Base-by-base conservation (phyloP, 2,797 vertebrate species). In the Argya squamiceps region DNA sequence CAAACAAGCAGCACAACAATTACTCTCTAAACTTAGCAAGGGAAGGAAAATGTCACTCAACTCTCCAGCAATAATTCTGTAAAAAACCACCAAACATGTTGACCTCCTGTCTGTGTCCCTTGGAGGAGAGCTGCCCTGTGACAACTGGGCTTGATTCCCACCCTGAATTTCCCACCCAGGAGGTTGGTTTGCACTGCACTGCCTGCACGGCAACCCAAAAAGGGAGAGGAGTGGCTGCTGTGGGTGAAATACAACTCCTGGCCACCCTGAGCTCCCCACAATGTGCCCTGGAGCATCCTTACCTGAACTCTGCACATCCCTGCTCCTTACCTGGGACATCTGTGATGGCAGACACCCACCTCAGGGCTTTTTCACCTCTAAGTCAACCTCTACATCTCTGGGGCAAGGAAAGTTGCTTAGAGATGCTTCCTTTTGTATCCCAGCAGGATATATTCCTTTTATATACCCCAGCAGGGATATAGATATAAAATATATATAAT, bases 181-280 rank as follows among this genome's bases (percentile, higher is more conserved):
- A 36, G 24, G 13, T 15, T 71, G 53, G 4, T 52, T 64, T 49
- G 21, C 29, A 11, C 32, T 29, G 2, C 24, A 1, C 16, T 30
- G 23, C 10, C 29, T 44, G 5, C 34, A 13, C 3, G 21, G 34
- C 77, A 56, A 11, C 19, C 23, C 32, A 14, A 21, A 21, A 60
- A 34, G 15, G 12, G 41, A 69, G 29, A 70, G 37, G 29, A 67
- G 17, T 10, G 47, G 22, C 53, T 91, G 56, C 13, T 6, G 12
- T 46, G 19, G 11, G 34, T n/a, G 29, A 78, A 71, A 60, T 3
- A 11, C 15, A 30, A 4, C 11, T 74, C 44, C 18, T 65, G 11
- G 3, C 15, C 39, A 44, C n/a, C 7, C 27, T 26, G 50, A 70
- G 27, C 43, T 17, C 19, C 10, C 6, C 0, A 0, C 6, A 1